These are phyloP conservation scores for Drosophila parthenogenetica DNA, from an alignment of 2,888 invertebrate genomes.

Conservation along the genomic window DNA sequence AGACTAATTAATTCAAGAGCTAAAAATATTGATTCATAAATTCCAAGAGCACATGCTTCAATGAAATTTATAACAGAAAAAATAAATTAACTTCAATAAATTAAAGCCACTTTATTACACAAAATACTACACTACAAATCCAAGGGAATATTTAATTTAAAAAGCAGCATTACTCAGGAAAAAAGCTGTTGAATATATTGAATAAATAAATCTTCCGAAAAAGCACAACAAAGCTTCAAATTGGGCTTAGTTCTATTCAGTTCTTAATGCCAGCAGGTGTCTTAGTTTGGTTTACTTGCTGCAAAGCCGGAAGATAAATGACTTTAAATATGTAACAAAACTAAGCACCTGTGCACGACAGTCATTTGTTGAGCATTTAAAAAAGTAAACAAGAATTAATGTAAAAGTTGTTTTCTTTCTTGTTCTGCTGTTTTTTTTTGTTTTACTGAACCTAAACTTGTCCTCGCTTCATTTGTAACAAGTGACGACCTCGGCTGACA, in stretches of 20 bases:
- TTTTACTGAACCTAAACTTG: conserved; percentile 22
- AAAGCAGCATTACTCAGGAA: too few relatives aligned
- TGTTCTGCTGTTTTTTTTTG: too few relatives aligned
- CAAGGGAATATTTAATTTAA: background rate
- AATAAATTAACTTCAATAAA: background rate
- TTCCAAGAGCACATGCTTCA: background rate
- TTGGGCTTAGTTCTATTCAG: background rate
- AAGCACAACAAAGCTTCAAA: background rate
- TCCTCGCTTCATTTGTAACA: conserved; percentile 68
- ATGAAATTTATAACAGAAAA: background rate
- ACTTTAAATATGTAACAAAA: conserved; percentile 33
- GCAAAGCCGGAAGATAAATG: conserved; percentile 49
- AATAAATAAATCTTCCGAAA: background rate
- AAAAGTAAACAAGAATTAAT: conserved; percentile 74
- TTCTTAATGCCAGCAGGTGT: conserved; percentile 10
- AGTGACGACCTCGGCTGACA: conserved; percentile 45
- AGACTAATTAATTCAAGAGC: too few relatives aligned
- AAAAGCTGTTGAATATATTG: conserved; percentile 1
- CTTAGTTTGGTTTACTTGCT: conserved; percentile 8
- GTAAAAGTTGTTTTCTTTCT: conserved; percentile 19
- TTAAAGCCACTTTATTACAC: background rate
- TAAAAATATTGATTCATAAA: too few relatives aligned
- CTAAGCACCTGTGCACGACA: conserved; percentile 29
- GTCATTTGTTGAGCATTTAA: conserved; percentile 69
- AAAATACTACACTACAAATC: background rate